Conservation (phyloP, 2,113 vertebrate species). For the Cyanoderma ruficeps region DNA sequence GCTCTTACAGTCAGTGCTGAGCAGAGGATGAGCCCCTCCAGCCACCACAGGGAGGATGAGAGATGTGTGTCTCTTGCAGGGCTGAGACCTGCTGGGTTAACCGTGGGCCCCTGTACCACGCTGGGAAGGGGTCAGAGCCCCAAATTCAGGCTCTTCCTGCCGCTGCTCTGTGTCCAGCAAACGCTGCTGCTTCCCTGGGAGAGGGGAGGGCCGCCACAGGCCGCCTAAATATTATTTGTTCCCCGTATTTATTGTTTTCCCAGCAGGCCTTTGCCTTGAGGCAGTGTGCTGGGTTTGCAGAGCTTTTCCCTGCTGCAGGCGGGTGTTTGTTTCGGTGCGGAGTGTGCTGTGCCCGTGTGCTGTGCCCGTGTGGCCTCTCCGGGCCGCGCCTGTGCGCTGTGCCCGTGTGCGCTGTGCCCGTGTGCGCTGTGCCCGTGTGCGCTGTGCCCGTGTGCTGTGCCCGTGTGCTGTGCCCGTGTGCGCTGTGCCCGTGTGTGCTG, state of each 20-base stretch:
- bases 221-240: conserved; percentile 68
- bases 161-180: background rate
- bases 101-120: accelerated
- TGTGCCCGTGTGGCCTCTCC: accelerated
- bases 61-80: background rate
- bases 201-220: background rate
- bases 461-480: background rate
- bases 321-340: background rate
- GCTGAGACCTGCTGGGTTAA: background rate
- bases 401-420: too few species aligned
- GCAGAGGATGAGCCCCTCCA: background rate
- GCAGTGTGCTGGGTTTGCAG: accelerated
- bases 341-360: too few species aligned
- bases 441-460: too few species aligned
- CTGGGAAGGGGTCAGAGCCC: background rate
- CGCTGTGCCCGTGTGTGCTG: too few species aligned
- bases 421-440: too few species aligned
- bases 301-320: background rate
- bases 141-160: background rate
- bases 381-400: too few species aligned
- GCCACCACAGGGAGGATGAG: background rate
- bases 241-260: conserved; percentile 18
- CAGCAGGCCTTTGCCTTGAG: background rate
- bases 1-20: background rate
- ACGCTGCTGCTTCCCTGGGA: background rate